A percentile compares a stretch with the other conserved stretches of the same genome.
Conservation (phyloP, 2,113 vertebrate species). For the Hippocampus comes region DNA sequence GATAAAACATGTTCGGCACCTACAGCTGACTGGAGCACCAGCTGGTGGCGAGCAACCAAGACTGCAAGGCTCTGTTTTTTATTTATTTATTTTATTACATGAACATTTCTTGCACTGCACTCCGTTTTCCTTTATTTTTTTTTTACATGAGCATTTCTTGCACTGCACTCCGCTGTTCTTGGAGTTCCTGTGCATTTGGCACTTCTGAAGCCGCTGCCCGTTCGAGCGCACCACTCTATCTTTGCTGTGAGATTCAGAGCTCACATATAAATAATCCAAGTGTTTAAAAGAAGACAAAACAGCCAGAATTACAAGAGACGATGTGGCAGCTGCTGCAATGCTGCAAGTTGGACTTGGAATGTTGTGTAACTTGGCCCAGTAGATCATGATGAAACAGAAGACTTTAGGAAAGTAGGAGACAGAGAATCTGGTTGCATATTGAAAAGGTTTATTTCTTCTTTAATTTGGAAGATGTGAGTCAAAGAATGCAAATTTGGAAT, state of each 20-base stretch:
- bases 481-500: slow-evolving; percentile 25
- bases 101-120: slow-evolving; percentile 51
- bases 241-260: slow-evolving; percentile 39
- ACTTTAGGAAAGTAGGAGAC: slow-evolving; percentile 2
- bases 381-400: slow-evolving; percentile 8
- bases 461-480: slow-evolving; percentile 19
- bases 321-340: slow-evolving; percentile 18
- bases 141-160: slow-evolving; percentile 55
- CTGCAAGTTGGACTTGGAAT: slow-evolving; percentile 39
- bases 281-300: slow-evolving; percentile 14
- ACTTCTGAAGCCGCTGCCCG: slow-evolving; percentile 29
- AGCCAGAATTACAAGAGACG: slow-evolving; percentile 25
- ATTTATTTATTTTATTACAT: slow-evolving; percentile 38
- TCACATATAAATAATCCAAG: slow-evolving; percentile 42
- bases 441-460: slow-evolving; percentile 44
- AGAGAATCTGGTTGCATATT: slow-evolving; percentile 25
- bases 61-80: slow-evolving; percentile 45
- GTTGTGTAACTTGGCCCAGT: slow-evolving; percentile 29
- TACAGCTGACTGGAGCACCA: slow-evolving; percentile 67
- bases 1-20: slow-evolving; percentile 60
- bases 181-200: slow-evolving; percentile 24
- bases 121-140: slow-evolving; percentile 18
- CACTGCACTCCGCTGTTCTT: slow-evolving; percentile 50
- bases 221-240: slow-evolving; percentile 16
- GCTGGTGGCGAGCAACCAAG: slow-evolving; percentile 67